phyloP scores from a whole-genome alignment of 2,113 vertebrate species.

The Xenus cinereus region DNA sequence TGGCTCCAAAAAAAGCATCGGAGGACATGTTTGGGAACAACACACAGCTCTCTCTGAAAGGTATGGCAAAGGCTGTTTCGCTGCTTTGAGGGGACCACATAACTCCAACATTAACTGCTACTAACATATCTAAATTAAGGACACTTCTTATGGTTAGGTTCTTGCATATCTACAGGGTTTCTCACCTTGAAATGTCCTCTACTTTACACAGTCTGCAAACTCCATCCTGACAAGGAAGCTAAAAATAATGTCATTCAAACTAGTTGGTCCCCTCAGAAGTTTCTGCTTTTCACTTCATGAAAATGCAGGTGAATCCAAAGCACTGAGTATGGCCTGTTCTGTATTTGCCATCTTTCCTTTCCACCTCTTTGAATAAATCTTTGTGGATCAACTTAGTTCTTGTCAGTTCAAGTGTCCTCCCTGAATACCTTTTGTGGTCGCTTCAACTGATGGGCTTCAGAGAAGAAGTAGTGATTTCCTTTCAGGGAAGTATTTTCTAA shows the following conservation, averaged over 20 bases:
- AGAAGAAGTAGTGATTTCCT: neutral
- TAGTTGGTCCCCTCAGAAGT: neutral
- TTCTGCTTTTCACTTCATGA: neutral
- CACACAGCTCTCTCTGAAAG: slow-evolving; percentile 77
- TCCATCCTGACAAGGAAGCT: neutral
- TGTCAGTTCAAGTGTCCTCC: neutral
- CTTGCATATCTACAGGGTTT: neutral
- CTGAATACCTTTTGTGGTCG: neutral
- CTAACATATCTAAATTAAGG: neutral
- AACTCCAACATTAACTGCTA: neutral
- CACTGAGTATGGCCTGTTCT: neutral
- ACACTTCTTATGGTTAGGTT: neutral
- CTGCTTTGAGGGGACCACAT: neutral
- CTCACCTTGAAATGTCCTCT: neutral
- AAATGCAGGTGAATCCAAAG: neutral
- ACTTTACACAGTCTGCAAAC: neutral
- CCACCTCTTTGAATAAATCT: neutral
- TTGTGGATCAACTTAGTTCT: neutral
- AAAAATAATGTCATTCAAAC: neutral
- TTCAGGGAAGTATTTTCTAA: neutral
- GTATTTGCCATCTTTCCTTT: neutral
- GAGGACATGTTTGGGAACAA: slow-evolving; percentile 84
- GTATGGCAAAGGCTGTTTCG: slow-evolving; percentile 62
- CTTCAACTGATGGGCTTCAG: neutral
- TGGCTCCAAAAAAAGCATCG: slow-evolving; percentile 78